Percentiles rank a stretch among this genome's conserved stretches.
phyloP scores from a whole-genome alignment of 2,888 invertebrate genomes.

The Tipula unca region DNA sequence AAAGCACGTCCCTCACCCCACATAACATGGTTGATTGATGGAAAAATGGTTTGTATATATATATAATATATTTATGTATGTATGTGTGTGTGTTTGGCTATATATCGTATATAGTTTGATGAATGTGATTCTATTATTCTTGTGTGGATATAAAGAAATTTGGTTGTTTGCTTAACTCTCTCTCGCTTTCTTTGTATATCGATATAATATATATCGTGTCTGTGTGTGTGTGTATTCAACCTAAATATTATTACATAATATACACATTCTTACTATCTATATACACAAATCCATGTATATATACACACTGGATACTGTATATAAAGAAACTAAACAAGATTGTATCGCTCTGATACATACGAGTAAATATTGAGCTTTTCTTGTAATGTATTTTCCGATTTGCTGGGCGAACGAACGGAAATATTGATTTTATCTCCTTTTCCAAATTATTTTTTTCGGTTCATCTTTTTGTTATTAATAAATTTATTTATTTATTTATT shows the following conservation, averaged over 20 bases:
- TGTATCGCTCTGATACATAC: not conserved
- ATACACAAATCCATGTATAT: not conserved
- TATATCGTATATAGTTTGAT: not conserved
- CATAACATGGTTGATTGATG: constrained; percentile 64
- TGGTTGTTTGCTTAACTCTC: not conserved
- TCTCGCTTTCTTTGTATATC: not conserved
- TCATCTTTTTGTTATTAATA: not conserved
- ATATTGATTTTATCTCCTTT: not conserved
- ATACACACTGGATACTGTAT: not conserved
- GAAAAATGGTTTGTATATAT: constrained; percentile 48
- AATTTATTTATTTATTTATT: constrained; percentile 4
- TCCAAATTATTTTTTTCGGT: not conserved
- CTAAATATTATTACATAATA: not conserved
- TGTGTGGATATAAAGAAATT: not conserved
- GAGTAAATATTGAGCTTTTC: not conserved
- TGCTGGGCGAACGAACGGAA: not conserved
- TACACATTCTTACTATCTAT: not conserved
- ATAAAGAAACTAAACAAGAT: not conserved
- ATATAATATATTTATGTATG: not conserved
- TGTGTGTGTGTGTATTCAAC: not conserved
- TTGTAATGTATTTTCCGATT: not conserved
- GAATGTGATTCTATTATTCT: not conserved
- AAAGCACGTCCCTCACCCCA: constrained; percentile 59
- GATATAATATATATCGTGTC: not conserved
- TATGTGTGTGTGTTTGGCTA: not conserved